A percentile compares a stretch with the other conserved stretches of the same genome.
phyloP scores from a whole-genome alignment of 2,113 vertebrate genomes.

The Coptodon rendalli region DNA sequence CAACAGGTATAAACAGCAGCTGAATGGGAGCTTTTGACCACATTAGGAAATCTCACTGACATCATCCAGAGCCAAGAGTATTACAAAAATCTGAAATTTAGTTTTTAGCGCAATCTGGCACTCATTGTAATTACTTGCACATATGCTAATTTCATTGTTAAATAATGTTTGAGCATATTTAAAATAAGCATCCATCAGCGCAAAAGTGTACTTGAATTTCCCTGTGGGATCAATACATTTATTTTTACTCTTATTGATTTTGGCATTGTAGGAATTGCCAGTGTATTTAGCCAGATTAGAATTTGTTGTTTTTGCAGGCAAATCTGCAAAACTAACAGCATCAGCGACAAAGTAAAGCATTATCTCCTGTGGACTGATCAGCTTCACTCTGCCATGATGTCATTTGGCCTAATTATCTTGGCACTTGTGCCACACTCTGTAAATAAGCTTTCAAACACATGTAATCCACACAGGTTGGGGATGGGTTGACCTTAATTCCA shows the following conservation, averaged over 20 bases:
- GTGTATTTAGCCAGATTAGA: neutral
- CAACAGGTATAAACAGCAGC: neutral
- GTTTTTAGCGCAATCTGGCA: neutral
- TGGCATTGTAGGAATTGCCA: neutral
- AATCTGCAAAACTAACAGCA: neutral
- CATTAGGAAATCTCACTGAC: neutral
- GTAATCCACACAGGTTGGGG: conserved; percentile 3
- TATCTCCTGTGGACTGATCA: neutral
- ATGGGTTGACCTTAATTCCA: conserved; percentile 29
- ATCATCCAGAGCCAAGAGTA: neutral
- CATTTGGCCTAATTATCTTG: conserved; percentile 8
- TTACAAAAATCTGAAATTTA: neutral
- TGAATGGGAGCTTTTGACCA: neutral
- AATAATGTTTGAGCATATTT: neutral
- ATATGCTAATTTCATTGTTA: neutral
- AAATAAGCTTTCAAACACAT: neutral
- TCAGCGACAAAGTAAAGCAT: neutral
- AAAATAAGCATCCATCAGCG: neutral
- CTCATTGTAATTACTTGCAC: neutral
- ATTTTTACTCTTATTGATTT: neutral
- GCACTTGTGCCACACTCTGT: neutral
- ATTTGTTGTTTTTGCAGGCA: neutral
- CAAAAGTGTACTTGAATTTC: neutral
- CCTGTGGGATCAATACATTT: neutral
- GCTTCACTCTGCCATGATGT: neutral